Evolutionary conservation across 2,797 vertebrate species (phyloP), one percentile per base, ranked within the genome.

Genomic region (Euthynnus affinis): DNA sequence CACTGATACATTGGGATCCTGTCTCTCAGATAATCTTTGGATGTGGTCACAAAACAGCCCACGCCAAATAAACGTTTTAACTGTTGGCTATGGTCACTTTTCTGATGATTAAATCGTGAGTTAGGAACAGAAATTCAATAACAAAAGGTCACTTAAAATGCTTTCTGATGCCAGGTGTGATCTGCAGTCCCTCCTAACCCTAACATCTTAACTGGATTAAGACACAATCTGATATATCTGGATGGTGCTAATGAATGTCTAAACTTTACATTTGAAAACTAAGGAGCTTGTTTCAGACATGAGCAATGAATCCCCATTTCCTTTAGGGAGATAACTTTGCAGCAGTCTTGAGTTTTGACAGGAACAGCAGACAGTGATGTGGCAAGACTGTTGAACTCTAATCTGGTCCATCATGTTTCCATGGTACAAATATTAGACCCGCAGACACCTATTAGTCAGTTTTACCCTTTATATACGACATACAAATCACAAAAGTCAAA

Each of bases 401-500:
- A 44, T 44, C 5, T 37, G 18, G 20, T 1, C 14, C 49, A 18
- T 32, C 9, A 9, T 63, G 48, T 67, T 60, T 14, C 59, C 23
- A 27, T 27, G 56, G 15, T 44, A 59, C 46, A 23, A 8, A 32
- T 27, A 46, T 13, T 7, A n/a, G 25, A 29, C 1, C 3, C 9
- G n/a, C n/a, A 55, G 27, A 48, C 60, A 27, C 3, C 9, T 34
- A 4, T 53, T 4, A 9, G 32, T 42, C 18, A 0, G 3, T 42
- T 40, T 42, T 42, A 42, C 23, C 3, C 6, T 74, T 58, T 64
- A 34, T n/a, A n/a, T n/a, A n/a, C n/a, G n/a, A n/a, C 15, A 18
- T 20, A 46, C 32, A 61, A 63, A 68, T 48, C 56, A 51, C 63
- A 60, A 51, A 61, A 76, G 60, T 66, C 76, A 74, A 75, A 82